Evolutionary conservation across 1,140 invertebrate genomes (phyloP).

Genomic region (Rhizoglyphus robini): DNA sequence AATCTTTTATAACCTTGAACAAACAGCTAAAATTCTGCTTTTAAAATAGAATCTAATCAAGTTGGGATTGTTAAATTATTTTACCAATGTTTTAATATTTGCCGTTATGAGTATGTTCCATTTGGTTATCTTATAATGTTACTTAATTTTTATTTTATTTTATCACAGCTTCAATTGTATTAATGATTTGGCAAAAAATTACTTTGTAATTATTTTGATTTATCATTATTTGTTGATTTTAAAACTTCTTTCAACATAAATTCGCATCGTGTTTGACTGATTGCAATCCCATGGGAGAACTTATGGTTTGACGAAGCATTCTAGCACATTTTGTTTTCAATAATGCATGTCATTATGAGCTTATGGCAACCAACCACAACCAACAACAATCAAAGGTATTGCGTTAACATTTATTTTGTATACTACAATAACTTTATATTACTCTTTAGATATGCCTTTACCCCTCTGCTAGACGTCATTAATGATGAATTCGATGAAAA

Average conservation of each 20-base stretch:
- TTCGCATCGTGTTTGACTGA: constrained; percentile 53
- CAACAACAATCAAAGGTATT: constrained; percentile 71
- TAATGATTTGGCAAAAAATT: constrained; percentile 84
- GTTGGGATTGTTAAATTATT: constrained; percentile 73
- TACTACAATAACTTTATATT: not conserved
- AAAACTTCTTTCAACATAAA: constrained; percentile 42
- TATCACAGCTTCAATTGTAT: constrained; percentile 57
- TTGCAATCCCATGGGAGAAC: constrained; percentile 81
- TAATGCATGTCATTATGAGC: constrained; percentile 78
- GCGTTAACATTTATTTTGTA: not conserved
- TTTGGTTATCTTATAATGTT: not conserved
- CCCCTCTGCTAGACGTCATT: constrained; percentile 71
- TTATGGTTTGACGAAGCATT: constrained; percentile 83
- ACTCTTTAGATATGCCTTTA: constrained; percentile 70
- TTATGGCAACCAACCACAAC: constrained; percentile 85
- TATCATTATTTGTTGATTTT: not conserved
- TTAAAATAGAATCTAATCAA: constrained; percentile 72
- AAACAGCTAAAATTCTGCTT: constrained; percentile 71
- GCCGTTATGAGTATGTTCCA: constrained; percentile 56
- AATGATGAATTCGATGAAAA: constrained; percentile 51
- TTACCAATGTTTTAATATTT: constrained; percentile 82
- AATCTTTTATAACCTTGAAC: constrained; percentile 59
- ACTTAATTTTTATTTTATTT: constrained; percentile 11
- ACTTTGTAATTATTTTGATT: constrained; percentile 39
- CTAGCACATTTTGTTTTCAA: constrained; percentile 81